A percentile compares a stretch with the other conserved stretches of the same genome.
These are phyloP conservation scores for Macrotrachela quadricornifera DNA, from an alignment of 1,140 invertebrate genomes.

Conservation along the genomic window DNA sequence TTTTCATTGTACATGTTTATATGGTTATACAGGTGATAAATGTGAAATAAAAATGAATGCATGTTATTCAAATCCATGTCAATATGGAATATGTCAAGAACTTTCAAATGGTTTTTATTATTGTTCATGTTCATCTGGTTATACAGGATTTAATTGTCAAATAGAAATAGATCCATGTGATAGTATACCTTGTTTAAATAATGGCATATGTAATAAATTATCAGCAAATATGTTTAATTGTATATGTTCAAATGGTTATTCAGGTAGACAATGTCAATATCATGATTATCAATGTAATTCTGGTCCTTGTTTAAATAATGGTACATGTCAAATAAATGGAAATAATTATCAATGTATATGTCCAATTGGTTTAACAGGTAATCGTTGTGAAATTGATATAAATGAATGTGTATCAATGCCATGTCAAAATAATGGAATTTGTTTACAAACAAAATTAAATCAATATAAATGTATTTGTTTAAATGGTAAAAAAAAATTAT, in stretches of 20 bases:
- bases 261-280: slow-evolving; percentile 10
- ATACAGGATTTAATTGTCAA: slow-evolving; percentile 9
- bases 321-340: neutral
- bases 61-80: slow-evolving; percentile 7
- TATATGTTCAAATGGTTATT: slow-evolving; percentile 10
- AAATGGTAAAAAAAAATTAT: neutral
- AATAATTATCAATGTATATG: too few species aligned
- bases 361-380: slow-evolving; percentile 5
- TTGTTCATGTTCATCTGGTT: slow-evolving; percentile 7
- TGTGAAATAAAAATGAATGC: slow-evolving; percentile 4
- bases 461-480: slow-evolving; percentile 13
- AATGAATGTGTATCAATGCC: neutral
- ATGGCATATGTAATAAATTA: slow-evolving; percentile 4
- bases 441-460: slow-evolving; percentile 3
- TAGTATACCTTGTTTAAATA: slow-evolving; percentile 7
- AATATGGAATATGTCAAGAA: slow-evolving; percentile 4
- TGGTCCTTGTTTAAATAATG: neutral
- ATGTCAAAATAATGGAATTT: neutral
- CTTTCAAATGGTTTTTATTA: slow-evolving; percentile 2
- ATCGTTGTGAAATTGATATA: slow-evolving; percentile 3
- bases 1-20: neutral
- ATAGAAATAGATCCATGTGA: slow-evolving; percentile 5
- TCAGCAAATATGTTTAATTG: neutral
- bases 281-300: neutral
- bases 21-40: neutral